Base-by-base conservation (phyloP, 2,888 invertebrate species). In the Boloria euphrosyne region DNA sequence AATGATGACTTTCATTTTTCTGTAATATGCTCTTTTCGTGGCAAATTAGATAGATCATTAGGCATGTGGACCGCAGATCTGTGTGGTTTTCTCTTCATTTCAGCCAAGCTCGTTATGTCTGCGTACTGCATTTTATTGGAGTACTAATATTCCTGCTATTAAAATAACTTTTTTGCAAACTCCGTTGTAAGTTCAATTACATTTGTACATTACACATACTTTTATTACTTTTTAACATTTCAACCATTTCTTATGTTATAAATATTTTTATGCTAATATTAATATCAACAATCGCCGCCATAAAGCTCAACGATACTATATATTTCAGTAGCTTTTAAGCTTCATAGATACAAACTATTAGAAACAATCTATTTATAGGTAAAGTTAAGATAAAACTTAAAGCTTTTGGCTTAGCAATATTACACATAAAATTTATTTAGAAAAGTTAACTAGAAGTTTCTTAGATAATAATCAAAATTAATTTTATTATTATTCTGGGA, bases 61-160 rank as follows among this genome's bases (percentile, higher is more conserved):
- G 51, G 58, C 64, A 58, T 64, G 52, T 64, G 57, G 64, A 64
- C 64, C 64, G 58, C 64, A 64, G 27, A 64, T 17, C 38, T 52
- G 16, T 64, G 58, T 52, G 64, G 64, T 64, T 64, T 57, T 57
- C 55, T 38, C 64, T 64, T 57, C n/a, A 58, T 58, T 58, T 64
- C 49, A 31, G 46, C 18, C 13, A 27, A 58, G n/a, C 64, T 64
- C 58, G 58, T 64, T 64, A 59, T 18, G 17, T 52, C 16, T 46
- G 46, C 38, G 58, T 52, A 18, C 6, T 59, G n/a, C 31, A 46
- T 52, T 47, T 27, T 52, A 47, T 64, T 58, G 58, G 51, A 58
- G 17, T 6, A 17, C n/a, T 43, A n/a, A 27, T 47, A 60, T 50
- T 46, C 10, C 51, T 31, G 10, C 16, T 43, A 57, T 57, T 38